phyloP scores from a whole-genome alignment of 64 coral and sea anemone genomes.

The Stichodactyla helianthus region DNA sequence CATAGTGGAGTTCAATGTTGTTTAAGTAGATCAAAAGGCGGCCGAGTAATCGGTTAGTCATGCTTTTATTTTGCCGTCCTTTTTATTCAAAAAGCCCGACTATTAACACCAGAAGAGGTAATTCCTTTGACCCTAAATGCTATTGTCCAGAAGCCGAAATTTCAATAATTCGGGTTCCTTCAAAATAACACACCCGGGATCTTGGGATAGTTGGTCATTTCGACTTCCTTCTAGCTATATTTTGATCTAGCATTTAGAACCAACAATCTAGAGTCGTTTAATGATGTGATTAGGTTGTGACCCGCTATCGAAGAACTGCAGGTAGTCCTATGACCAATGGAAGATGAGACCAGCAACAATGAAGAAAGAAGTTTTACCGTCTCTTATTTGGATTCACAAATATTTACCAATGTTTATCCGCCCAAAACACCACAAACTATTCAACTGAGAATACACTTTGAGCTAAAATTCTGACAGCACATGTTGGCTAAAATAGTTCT shows the following conservation, averaged over 20 bases:
- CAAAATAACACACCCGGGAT: background rate
- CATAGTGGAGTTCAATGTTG: background rate
- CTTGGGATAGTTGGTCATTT: background rate
- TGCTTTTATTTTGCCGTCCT: background rate
- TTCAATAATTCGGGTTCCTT: background rate
- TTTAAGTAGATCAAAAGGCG: background rate
- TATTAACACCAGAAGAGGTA: background rate
- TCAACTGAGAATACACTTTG: background rate
- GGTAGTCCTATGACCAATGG: background rate
- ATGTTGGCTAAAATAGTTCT: background rate
- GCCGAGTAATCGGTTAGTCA: background rate
- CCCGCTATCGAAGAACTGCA: background rate
- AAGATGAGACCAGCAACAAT: background rate
- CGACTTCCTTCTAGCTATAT: background rate
- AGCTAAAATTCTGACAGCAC: background rate
- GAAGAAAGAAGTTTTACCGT: background rate
- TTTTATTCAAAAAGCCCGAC: background rate
- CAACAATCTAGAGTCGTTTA: background rate
- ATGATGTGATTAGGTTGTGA: background rate
- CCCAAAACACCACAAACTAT: constrained; percentile 14
- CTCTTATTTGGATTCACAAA: background rate
- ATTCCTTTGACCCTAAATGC: background rate
- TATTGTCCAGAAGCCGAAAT: constrained; percentile 4
- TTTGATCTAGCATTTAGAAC: constrained; percentile 3
- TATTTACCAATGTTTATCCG: constrained; percentile 27